A percentile compares a stretch with the other conserved stretches of the same genome.
phyloP scores from a whole-genome alignment of 53 echinoderm and acorn worm genomes.

The Pentamera pediparva region DNA sequence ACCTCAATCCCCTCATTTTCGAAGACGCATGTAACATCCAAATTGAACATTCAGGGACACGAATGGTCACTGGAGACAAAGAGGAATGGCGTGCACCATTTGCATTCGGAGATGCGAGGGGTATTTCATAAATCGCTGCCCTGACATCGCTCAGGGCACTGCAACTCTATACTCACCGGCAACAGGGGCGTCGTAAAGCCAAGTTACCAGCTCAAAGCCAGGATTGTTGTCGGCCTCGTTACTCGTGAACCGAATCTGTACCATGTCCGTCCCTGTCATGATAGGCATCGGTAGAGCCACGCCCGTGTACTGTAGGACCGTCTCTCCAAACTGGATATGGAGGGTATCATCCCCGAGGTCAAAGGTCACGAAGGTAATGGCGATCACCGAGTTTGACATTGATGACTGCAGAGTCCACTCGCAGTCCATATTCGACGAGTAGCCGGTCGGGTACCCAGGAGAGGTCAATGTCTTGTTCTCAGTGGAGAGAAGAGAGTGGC shows the following conservation, averaged over 20 bases:
- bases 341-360: conserved; percentile 5
- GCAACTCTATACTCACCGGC: conserved; percentile 16
- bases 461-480: conserved; percentile 1
- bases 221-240: background rate
- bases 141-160: no score
- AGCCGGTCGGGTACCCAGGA: conserved; percentile 7
- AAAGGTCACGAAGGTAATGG: conserved; percentile 7
- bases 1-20: no score
- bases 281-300: conserved; percentile 4
- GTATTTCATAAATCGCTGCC: no score
- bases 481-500: background rate
- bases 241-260: conserved; percentile 3
- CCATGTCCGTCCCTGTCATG: background rate
- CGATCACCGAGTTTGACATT: background rate
- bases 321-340: background rate
- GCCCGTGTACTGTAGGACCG: background rate
- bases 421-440: conserved; percentile 1
- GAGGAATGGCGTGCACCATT: no score
- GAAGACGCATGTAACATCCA: no score
- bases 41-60: no score
- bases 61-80: no score
- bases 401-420: background rate
- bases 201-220: background rate
- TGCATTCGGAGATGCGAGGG: no score
- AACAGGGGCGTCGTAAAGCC: background rate